Conservation (phyloP, 2,888 invertebrate genomes). For the Trichogramma dendrolimi region DNA sequence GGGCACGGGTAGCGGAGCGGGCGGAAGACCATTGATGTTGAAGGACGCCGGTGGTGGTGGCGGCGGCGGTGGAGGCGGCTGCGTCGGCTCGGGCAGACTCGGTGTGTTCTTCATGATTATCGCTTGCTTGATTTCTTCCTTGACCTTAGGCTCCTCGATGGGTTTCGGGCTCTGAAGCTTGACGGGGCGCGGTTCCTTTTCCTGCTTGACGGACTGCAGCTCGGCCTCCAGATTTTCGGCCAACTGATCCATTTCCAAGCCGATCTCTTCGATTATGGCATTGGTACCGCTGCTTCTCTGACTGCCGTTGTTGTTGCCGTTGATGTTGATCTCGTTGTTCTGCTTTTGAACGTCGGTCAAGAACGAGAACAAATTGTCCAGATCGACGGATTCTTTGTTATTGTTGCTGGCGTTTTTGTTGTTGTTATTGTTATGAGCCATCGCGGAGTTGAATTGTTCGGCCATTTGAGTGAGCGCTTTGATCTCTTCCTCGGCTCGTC, state of each 20-base stretch:
- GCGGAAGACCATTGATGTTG: constrained; percentile 40
- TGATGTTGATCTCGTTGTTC: constrained; percentile 45
- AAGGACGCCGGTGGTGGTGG: constrained; percentile 56
- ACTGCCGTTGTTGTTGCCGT: too few species aligned
- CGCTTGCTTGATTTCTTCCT: background rate
- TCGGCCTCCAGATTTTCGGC: constrained; percentile 80
- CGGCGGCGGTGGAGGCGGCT: constrained; percentile 68
- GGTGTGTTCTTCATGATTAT: constrained; percentile 54
- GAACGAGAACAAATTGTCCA: constrained; percentile 87
- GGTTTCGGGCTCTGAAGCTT: constrained; percentile 31
- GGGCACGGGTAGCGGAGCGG: too few species aligned
- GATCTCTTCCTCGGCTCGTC: constrained; percentile 67
- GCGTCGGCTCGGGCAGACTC: constrained; percentile 73
- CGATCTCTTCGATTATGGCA: constrained; percentile 75
- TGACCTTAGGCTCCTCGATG: background rate
- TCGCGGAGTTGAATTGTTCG: constrained; percentile 65
- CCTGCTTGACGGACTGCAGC: constrained; percentile 64
- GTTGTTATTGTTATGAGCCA: constrained; percentile 44
- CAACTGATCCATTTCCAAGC: constrained; percentile 77
- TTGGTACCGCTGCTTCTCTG: constrained; percentile 49
- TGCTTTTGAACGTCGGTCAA: constrained; percentile 73
- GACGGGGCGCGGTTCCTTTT: constrained; percentile 50
- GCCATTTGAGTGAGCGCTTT: constrained; percentile 70
- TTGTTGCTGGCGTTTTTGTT: constrained; percentile 17
- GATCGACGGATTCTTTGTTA: constrained; percentile 66